Evolutionary conservation across 2,888 invertebrate genomes (phyloP).

Genomic region (Dicyrtoma fusca): DNA sequence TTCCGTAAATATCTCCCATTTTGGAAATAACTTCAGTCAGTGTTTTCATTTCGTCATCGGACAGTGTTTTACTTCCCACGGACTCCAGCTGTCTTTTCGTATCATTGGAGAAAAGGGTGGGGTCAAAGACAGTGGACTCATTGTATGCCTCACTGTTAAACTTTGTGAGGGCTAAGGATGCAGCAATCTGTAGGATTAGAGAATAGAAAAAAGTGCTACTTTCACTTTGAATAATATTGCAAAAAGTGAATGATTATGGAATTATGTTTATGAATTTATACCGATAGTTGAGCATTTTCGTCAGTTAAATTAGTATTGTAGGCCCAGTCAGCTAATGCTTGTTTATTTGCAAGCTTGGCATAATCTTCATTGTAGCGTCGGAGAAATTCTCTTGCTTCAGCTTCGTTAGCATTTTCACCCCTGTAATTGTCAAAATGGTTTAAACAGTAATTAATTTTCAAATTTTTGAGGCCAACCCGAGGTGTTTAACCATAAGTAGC

Average conservation of each 20-base stretch:
- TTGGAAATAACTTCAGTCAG: slow-evolving; percentile 47
- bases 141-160: slow-evolving; percentile 49
- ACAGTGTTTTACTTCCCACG: slow-evolving; percentile 54
- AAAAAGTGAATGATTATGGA: too few relatives aligned
- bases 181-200: too few relatives aligned
- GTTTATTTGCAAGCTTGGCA: slow-evolving; percentile 67
- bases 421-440: too few relatives aligned
- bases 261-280: slow-evolving; percentile 28
- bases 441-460: too few relatives aligned
- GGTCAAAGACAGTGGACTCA: slow-evolving; percentile 50
- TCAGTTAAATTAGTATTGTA: slow-evolving; percentile 78
- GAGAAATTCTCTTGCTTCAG: slow-evolving; percentile 54
- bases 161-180: neutral
- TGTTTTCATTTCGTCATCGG: slow-evolving; percentile 52
- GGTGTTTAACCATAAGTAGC: too few relatives aligned
- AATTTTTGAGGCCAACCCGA: too few relatives aligned
- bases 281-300: slow-evolving; percentile 62
- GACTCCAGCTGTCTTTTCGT: slow-evolving; percentile 48
- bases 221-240: neutral
- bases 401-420: slow-evolving; percentile 45
- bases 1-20: slow-evolving; percentile 56
- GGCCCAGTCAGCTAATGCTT: slow-evolving; percentile 70
- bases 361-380: slow-evolving; percentile 56
- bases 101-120: slow-evolving; percentile 52
- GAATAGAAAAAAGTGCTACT: too few relatives aligned